Conservation (phyloP, 1,140 invertebrate genomes). For the Drosophila nannoptera region DNA sequence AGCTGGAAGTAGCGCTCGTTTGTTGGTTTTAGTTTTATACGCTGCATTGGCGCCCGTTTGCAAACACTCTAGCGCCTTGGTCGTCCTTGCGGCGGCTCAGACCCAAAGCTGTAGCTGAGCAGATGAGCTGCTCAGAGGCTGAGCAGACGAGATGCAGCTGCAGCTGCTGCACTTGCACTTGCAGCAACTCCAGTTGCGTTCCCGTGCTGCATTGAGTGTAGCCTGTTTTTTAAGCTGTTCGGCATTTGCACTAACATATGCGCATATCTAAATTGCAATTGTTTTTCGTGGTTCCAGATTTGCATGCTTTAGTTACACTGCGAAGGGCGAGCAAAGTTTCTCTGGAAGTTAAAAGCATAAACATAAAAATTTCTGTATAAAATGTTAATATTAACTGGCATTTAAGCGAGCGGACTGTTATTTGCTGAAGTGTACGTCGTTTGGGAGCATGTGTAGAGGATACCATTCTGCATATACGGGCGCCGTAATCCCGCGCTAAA, state of each 20-base stretch:
- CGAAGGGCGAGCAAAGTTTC: neutral
- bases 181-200: constrained; percentile 7
- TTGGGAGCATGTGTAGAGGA: no score
- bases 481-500: neutral
- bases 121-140: neutral
- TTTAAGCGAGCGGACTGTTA: no score
- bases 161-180: constrained; percentile 28
- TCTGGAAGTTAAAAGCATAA: neutral
- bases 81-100: constrained; percentile 50
- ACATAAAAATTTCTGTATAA: neutral
- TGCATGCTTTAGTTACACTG: constrained; percentile 39
- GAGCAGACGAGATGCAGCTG: constrained; percentile 2
- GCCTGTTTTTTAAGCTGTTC: constrained; percentile 46
- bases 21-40: constrained; percentile 65
- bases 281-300: constrained; percentile 61
- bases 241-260: constrained; percentile 69
- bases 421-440: no score
- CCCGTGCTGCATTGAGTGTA: constrained; percentile 17
- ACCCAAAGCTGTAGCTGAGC: constrained; percentile 20
- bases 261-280: constrained; percentile 72
- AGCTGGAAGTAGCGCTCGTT: constrained; percentile 25
- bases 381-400: no score
- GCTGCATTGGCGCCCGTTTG: constrained; percentile 68
- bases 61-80: constrained; percentile 64
- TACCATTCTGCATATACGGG: no score